Base-by-base conservation (phyloP, 2,113 vertebrate genomes). In the Caretta caretta region DNA sequence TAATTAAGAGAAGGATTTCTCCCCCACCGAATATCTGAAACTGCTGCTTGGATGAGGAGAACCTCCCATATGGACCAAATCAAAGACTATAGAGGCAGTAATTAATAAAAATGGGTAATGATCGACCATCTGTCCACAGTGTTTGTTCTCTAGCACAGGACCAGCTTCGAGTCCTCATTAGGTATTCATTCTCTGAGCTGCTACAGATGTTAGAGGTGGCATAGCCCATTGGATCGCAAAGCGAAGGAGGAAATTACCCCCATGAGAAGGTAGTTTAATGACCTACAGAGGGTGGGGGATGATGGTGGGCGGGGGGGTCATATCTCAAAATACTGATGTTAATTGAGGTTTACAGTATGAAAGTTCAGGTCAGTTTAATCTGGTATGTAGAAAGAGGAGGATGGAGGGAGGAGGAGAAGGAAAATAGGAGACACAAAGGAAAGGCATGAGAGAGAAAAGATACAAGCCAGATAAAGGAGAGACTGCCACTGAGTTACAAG, bases 91-190 rank as follows among this genome's bases (percentile, higher is more conserved):
- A 65, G 92, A 89, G 85, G 69, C 75, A 79, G 95, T 95, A 95
- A 96, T 97, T 97, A 97, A 97, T 96, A 97, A 97, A 97, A 93
- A 93, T 2, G 8, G 88, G 88, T 93, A 92, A 89, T 94, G 95
- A 97, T 86, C 25, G 90, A 31, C 96, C 97, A 97, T 95, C 91
- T 98, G 94, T 96, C 94, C 82, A 35, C 81, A 27, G 29, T 17
- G 80, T 31, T 89, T 0, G 0, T 86, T 84, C 86, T 25, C 12
- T 0, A 0, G 88, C 35, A 38, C 86, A 82, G 80, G 69, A 50
- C 93, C 62, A 57, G 12, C 91, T 62, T 84, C 29, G 4, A 75
- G 89, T 79, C 89, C 93, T 97, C 93, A 91, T 91, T 95, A 97
- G 76, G 69, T 92, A 94, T 97, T 96, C 96, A 91, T 81, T 19